Evolutionary conservation across 2,113 vertebrate genomes (phyloP).

Genomic region (Leucopsar rothschildi): DNA sequence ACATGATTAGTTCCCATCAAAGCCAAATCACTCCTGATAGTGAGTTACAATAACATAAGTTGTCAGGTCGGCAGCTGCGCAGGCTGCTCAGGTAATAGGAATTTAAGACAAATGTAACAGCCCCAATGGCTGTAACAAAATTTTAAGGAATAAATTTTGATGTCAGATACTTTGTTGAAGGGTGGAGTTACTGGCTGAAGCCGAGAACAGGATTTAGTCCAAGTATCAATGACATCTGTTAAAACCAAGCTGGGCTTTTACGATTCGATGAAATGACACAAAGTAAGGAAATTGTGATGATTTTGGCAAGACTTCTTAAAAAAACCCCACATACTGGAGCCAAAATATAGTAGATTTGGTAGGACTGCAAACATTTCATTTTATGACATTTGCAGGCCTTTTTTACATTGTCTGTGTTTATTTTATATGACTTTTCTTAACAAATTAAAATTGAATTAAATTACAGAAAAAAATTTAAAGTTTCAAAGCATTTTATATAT

Average conservation of each 20-base stretch:
- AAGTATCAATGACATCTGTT: neutral
- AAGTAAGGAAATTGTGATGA: conserved; percentile 36
- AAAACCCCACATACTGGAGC: neutral
- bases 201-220: neutral
- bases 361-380: neutral
- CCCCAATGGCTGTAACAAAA: neutral
- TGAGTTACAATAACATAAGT: neutral
- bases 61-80: neutral
- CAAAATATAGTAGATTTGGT: neutral
- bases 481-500: neutral
- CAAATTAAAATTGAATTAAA: neutral
- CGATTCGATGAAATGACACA: neutral
- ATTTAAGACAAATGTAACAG: neutral
- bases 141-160: neutral
- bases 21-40: conserved; percentile 42
- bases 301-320: conserved; percentile 45
- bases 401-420: neutral
- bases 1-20: conserved; percentile 42
- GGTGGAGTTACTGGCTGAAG: neutral
- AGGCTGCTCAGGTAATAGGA: neutral
- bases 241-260: conserved; percentile 28
- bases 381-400: conserved; percentile 5
- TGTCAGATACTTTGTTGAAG: neutral
- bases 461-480: neutral
- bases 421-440: neutral